These are phyloP conservation scores for Noctua fimbriata DNA, from an alignment of 2,888 invertebrate genomes.

Conservation along the genomic window DNA sequence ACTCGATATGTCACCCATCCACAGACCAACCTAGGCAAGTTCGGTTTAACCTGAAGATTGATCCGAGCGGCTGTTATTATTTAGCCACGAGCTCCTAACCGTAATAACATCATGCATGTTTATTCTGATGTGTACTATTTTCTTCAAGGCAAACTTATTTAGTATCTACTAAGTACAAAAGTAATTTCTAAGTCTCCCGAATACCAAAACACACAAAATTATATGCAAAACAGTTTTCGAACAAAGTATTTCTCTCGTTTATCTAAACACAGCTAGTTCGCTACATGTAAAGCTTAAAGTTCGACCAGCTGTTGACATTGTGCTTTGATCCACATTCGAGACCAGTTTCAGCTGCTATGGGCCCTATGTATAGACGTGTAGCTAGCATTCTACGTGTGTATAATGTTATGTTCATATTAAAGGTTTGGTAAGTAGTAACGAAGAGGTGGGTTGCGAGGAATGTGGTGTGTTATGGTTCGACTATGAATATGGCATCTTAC, in stretches of 20 bases:
- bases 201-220: background rate
- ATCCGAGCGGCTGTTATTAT: too few relatives aligned
- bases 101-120: too few relatives aligned
- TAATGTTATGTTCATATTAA: conserved; percentile 29
- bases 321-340: conserved; percentile 81
- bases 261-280: conserved; percentile 49
- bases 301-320: conserved; percentile 79
- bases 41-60: too few relatives aligned
- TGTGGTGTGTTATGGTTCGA: background rate
- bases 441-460: background rate
- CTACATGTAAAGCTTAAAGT: conserved; percentile 66
- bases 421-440: background rate
- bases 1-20: too few relatives aligned
- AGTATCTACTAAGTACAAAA: background rate
- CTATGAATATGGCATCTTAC: conserved; percentile 5
- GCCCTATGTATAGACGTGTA: conserved; percentile 32
- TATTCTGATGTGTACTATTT: too few relatives aligned
- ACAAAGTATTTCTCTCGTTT: conserved; percentile 34
- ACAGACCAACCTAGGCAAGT: too few relatives aligned
- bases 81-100: too few relatives aligned
- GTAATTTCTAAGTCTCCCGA: background rate
- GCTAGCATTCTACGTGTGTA: conserved; percentile 38
- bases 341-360: conserved; percentile 73
- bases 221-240: conserved; percentile 5
- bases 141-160: background rate